A percentile compares a stretch with the other conserved stretches of the same genome.
Conservation (phyloP, 2,888 invertebrate species). For the Tenthredo amoena region DNA sequence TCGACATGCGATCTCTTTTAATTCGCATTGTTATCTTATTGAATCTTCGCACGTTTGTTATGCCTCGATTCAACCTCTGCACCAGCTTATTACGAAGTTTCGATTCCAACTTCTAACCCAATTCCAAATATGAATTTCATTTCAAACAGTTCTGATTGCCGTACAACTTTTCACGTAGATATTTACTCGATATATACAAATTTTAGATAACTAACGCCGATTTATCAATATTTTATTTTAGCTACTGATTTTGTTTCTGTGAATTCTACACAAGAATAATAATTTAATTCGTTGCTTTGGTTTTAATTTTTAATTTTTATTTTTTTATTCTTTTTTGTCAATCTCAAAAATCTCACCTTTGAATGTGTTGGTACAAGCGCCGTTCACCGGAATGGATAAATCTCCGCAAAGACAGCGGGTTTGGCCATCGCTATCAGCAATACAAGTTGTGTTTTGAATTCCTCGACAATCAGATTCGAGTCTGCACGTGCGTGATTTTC, state of each 20-base stretch:
- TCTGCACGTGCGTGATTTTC: conserved; percentile 82
- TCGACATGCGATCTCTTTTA: conserved; percentile 39
- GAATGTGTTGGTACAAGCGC: conserved; percentile 82
- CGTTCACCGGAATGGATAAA: conserved; percentile 84
- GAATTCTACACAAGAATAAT: too few species aligned
- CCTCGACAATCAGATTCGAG: conserved; percentile 83
- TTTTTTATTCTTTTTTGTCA: background rate
- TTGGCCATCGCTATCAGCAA: conserved; percentile 83
- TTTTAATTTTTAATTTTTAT: background rate
- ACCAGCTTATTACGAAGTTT: background rate
- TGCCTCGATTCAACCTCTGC: background rate
- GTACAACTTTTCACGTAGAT: background rate
- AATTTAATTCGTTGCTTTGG: too few species aligned
- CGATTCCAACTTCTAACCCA: background rate
- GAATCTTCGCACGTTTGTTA: background rate
- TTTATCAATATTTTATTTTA: background rate
- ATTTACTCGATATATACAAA: too few species aligned
- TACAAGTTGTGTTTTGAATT: conserved; percentile 84
- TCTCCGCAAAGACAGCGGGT: conserved; percentile 86
- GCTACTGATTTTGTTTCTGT: background rate
- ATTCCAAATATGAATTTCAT: background rate
- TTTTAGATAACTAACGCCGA: background rate
- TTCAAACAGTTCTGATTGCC: background rate
- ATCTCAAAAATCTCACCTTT: conserved; percentile 80
- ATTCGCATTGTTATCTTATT: conserved; percentile 29